These are phyloP conservation scores for Heteromyza rotundicornis DNA, from an alignment of 2,888 invertebrate species.

Conservation along the genomic window DNA sequence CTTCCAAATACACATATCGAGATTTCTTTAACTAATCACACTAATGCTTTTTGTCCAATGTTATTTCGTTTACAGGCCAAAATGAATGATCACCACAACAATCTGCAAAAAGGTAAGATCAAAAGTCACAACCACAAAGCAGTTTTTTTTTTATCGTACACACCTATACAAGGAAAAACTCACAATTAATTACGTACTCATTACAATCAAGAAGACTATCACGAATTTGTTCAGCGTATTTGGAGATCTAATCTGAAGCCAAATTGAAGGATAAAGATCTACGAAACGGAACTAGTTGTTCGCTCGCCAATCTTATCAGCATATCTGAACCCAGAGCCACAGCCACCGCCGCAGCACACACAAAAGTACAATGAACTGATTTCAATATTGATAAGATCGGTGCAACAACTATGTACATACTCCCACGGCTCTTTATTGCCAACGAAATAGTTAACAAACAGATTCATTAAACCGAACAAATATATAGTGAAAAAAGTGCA, in stretches of 20 bases:
- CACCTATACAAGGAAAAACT: not conserved
- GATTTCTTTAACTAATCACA: too few relatives aligned
- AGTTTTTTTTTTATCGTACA: not conserved
- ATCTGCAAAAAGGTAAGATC: slow-evolving; percentile 62
- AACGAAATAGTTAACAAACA: slow-evolving; percentile 3
- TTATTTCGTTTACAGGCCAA: slow-evolving; percentile 55
- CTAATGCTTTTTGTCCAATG: too few relatives aligned
- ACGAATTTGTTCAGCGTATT: slow-evolving; percentile 21
- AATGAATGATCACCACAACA: slow-evolving; percentile 63
- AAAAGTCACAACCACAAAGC: not conserved
- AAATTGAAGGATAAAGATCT: slow-evolving; percentile 16
- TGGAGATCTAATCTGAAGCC: slow-evolving; percentile 33
- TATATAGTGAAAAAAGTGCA: slow-evolving; percentile 16
- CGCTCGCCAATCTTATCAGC: not conserved
- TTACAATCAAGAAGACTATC: slow-evolving; percentile 23
- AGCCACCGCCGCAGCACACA: too few relatives aligned
- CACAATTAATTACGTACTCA: slow-evolving; percentile 51
- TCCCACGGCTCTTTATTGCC: slow-evolving; percentile 28
- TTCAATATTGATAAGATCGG: slow-evolving; percentile 24
- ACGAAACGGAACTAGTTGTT: not conserved
- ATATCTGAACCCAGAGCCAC: too few relatives aligned
- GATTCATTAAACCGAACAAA: too few relatives aligned
- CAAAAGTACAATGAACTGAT: slow-evolving; percentile 22
- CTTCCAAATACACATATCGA: too few relatives aligned
- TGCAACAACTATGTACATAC: too few relatives aligned